Conservation (phyloP, 2,888 invertebrate species). For the Vesta saturnalis region DNA sequence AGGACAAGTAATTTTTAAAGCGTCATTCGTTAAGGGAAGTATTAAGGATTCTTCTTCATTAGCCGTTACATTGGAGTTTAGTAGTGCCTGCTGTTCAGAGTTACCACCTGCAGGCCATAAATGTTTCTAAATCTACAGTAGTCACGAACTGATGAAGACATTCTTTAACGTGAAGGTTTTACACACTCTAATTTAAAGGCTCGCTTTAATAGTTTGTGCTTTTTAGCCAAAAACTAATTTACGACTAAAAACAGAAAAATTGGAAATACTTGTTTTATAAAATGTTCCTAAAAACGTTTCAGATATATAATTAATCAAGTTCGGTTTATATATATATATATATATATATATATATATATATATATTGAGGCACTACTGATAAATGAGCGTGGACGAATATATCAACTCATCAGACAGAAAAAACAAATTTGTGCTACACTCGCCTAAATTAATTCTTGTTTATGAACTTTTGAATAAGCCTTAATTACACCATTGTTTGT, state of each 20-base stretch:
- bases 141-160: slow-evolving; percentile 21
- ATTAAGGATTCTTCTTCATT: slow-evolving; percentile 35
- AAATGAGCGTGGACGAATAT: no score
- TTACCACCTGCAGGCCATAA: slow-evolving; percentile 24
- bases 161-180: slow-evolving; percentile 21
- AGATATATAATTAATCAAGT: no score
- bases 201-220: slow-evolving; percentile 12
- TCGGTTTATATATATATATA: no score
- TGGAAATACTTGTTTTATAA: no score
- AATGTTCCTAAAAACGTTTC: no score
- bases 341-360: no score
- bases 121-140: slow-evolving; percentile 22
- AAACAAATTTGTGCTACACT: no score
- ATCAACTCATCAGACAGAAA: no score
- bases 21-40: slow-evolving; percentile 29
- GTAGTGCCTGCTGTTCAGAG: slow-evolving; percentile 16
- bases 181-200: slow-evolving; percentile 19
- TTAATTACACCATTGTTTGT: slow-evolving; percentile 19
- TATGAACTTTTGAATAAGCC: slow-evolving; percentile 8
- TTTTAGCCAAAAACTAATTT: neutral
- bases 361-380: no score
- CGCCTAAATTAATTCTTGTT: neutral
- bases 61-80: slow-evolving; percentile 25
- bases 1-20: slow-evolving; percentile 26
- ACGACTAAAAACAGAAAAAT: no score